Conservation (phyloP, 2,797 vertebrate species). For the Clarias laeviceps region DNA sequence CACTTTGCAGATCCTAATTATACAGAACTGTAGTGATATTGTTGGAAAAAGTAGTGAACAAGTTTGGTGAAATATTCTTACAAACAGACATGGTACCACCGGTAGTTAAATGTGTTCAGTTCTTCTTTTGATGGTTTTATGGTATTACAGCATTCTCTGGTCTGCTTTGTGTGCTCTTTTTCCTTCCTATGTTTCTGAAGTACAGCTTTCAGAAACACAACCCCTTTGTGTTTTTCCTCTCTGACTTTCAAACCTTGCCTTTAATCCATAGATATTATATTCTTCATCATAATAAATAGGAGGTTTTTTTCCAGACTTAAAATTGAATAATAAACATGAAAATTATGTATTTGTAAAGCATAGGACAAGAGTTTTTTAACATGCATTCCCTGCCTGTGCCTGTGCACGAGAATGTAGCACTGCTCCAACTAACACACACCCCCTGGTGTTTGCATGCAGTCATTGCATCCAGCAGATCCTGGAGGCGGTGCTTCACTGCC, state of each 20-base stretch:
- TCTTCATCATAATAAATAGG: not conserved
- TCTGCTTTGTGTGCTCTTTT: not conserved
- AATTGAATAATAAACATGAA: not conserved
- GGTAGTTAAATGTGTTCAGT: not conserved
- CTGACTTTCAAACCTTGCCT: not conserved
- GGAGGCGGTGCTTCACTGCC: constrained; percentile 95
- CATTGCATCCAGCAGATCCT: constrained; percentile 99
- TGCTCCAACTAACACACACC: constrained; percentile 76
- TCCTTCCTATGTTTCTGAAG: not conserved
- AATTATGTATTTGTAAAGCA: not conserved
- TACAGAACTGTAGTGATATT: not conserved
- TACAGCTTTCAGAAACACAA: not conserved
- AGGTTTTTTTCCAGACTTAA: too few relatives aligned
- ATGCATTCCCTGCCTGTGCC: constrained; percentile 46
- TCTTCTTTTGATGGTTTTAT: not conserved
- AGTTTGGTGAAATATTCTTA: not conserved
- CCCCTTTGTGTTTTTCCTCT: not conserved
- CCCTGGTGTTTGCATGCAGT: constrained; percentile 87
- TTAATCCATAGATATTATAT: not conserved
- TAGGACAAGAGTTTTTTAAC: constrained; percentile 5
- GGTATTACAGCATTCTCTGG: not conserved
- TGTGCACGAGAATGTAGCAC: constrained; percentile 60
- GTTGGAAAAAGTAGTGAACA: not conserved
- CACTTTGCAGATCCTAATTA: not conserved
- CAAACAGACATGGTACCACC: not conserved